Conservation (phyloP, 2,113 vertebrate species). For the Spermophilus dauricus region DNA sequence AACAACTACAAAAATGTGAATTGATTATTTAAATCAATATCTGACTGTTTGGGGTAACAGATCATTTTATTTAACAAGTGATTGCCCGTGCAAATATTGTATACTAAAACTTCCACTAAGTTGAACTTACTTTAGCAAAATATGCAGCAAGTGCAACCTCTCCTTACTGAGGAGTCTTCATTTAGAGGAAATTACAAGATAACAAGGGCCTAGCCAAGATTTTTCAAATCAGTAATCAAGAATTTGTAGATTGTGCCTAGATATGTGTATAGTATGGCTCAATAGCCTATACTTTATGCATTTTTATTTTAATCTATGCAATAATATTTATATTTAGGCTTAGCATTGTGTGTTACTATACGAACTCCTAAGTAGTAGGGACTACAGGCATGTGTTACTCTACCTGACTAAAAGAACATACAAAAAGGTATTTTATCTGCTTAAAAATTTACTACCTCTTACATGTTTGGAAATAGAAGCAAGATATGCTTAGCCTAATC, state of each 20-base stretch:
- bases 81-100: background rate
- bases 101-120: background rate
- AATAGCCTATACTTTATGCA: background rate
- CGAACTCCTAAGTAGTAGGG: background rate
- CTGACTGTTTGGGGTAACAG: background rate
- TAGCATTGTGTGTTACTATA: background rate
- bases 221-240: background rate
- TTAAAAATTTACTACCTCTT: background rate
- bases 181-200: background rate
- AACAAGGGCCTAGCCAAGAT: background rate
- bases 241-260: background rate
- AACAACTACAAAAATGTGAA: background rate
- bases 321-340: background rate
- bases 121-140: conserved; percentile 1
- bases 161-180: background rate
- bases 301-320: background rate
- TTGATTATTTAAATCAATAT: background rate
- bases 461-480: background rate
- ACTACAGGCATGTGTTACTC: background rate
- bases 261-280: background rate
- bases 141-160: background rate
- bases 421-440: background rate
- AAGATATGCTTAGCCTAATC: background rate
- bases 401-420: background rate
- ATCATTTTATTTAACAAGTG: conserved; percentile 43